Percentiles rank a stretch among this genome's conserved stretches.
These are phyloP conservation scores for Heliconius hermathena DNA, from an alignment of 1,140 invertebrate species.

Conservation along the genomic window DNA sequence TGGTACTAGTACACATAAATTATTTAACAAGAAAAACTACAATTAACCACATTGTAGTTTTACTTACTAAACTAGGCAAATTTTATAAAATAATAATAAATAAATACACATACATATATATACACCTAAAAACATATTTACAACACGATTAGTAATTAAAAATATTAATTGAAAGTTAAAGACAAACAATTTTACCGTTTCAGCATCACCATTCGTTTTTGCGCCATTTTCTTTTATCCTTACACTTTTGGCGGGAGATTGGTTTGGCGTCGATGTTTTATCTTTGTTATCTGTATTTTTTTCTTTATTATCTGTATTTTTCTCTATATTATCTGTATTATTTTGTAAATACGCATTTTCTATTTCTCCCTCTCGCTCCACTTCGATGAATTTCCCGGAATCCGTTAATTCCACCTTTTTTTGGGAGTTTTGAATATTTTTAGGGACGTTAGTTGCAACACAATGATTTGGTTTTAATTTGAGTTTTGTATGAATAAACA, in stretches of 20 bases:
- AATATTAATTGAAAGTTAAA: slow-evolving; percentile 23
- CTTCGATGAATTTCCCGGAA: slow-evolving; percentile 81
- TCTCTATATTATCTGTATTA: slow-evolving; percentile 44
- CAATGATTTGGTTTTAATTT: slow-evolving; percentile 10
- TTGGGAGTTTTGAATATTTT: slow-evolving; percentile 22
- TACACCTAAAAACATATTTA: slow-evolving; percentile 12
- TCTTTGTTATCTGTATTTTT: slow-evolving; percentile 35
- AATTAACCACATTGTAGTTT: too few species aligned
- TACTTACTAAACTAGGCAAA: too few species aligned
- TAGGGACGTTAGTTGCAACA: slow-evolving; percentile 36
- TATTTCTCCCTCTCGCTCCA: slow-evolving; percentile 59
- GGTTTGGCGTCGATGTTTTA: slow-evolving; percentile 53
- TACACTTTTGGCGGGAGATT: slow-evolving; percentile 70
- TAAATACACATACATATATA: background rate
- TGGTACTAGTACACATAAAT: background rate
- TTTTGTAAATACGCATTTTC: slow-evolving; percentile 26
- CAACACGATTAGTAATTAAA: slow-evolving; percentile 14
- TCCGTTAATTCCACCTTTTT: slow-evolving; percentile 80
- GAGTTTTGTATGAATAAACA: background rate
- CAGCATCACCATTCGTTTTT: slow-evolving; percentile 65
- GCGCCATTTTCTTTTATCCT: slow-evolving; percentile 76
- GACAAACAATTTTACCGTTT: slow-evolving; percentile 50
- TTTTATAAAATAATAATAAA: too few species aligned
- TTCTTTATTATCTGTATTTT: slow-evolving; percentile 30
- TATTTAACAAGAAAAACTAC: background rate